A percentile compares a stretch with the other conserved stretches of the same genome.
Evolutionary conservation across 2,888 invertebrate genomes (phyloP).

Genomic region (Adelognathus sp.): DNA sequence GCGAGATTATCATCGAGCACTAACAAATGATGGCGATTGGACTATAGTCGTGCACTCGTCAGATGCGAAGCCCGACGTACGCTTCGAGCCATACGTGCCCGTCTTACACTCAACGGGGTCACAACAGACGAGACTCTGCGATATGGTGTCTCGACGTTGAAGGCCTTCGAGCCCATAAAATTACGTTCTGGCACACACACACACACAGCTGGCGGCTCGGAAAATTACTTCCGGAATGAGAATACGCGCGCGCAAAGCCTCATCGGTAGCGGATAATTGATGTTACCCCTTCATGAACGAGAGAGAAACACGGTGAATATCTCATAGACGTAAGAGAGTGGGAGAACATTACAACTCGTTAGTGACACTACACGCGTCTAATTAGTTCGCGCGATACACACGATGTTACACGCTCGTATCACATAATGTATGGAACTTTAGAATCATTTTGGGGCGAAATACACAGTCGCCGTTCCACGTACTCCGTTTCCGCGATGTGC

Average conservation of each 20-base stretch:
- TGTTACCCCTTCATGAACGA: slow-evolving; percentile 60
- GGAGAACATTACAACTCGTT: slow-evolving; percentile 43
- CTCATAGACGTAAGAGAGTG: not conserved
- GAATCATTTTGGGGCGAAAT: not conserved
- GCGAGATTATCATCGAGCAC: slow-evolving; percentile 61
- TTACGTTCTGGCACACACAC: slow-evolving; percentile 56
- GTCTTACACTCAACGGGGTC: not conserved
- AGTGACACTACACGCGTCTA: slow-evolving; percentile 52
- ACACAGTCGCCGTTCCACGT: not conserved
- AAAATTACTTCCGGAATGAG: slow-evolving; percentile 67
- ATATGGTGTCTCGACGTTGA: slow-evolving; percentile 38
- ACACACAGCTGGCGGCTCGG: slow-evolving; percentile 56
- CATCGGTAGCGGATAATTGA: slow-evolving; percentile 66
- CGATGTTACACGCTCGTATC: not conserved
- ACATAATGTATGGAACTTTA: not conserved
- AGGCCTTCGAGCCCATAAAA: slow-evolving; percentile 52
- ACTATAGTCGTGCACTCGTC: slow-evolving; percentile 40
- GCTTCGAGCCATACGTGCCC: not conserved
- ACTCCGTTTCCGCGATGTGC: not conserved
- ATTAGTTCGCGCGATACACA: slow-evolving; percentile 28
- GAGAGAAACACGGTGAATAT: slow-evolving; percentile 5
- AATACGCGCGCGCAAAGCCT: slow-evolving; percentile 38
- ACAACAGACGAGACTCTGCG: not conserved
- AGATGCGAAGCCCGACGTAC: slow-evolving; percentile 8
- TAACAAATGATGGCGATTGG: slow-evolving; percentile 58